A percentile compares a stretch with the other conserved stretches of the same genome.
Evolutionary conservation across 2,888 invertebrate species (phyloP).

Genomic region (Conomelus anceps): DNA sequence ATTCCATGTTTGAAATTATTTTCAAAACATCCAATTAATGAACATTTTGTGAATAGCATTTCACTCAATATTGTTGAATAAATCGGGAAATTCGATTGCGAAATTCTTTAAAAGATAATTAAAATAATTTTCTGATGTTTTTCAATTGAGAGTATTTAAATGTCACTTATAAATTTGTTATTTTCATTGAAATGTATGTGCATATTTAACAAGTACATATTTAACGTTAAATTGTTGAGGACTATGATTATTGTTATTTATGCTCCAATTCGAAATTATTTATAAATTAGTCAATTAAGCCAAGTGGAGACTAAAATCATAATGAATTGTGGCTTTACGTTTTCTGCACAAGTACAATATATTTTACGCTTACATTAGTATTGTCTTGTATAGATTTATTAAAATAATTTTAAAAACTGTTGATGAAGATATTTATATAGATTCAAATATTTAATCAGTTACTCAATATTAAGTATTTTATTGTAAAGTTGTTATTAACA

Average conservation of each 20-base stretch:
- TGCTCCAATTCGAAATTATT: not conserved
- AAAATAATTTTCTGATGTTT: too few relatives aligned
- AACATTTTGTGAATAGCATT: not conserved
- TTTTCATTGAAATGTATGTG: not conserved
- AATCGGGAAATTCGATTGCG: too few relatives aligned
- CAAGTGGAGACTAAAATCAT: not conserved
- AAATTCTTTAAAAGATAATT: too few relatives aligned
- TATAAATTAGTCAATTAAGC: not conserved
- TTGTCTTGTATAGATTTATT: not conserved
- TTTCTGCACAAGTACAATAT: not conserved
- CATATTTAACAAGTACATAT: not conserved
- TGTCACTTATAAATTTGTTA: too few relatives aligned
- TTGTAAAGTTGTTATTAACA: not conserved
- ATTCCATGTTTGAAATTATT: not conserved
- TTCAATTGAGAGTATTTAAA: too few relatives aligned
- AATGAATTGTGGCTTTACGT: not conserved
- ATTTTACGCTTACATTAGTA: not conserved
- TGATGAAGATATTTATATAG: not conserved
- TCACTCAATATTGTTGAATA: too few relatives aligned
- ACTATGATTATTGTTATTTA: not conserved
- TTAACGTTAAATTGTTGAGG: not conserved
- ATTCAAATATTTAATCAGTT: not conserved
- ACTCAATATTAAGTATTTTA: not conserved
- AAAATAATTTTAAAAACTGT: not conserved
- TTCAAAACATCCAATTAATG: not conserved